A percentile compares a stretch with the other conserved stretches of the same genome.
Evolutionary conservation across 2,113 vertebrate species (phyloP).

Genomic region (Sardina pilchardus): DNA sequence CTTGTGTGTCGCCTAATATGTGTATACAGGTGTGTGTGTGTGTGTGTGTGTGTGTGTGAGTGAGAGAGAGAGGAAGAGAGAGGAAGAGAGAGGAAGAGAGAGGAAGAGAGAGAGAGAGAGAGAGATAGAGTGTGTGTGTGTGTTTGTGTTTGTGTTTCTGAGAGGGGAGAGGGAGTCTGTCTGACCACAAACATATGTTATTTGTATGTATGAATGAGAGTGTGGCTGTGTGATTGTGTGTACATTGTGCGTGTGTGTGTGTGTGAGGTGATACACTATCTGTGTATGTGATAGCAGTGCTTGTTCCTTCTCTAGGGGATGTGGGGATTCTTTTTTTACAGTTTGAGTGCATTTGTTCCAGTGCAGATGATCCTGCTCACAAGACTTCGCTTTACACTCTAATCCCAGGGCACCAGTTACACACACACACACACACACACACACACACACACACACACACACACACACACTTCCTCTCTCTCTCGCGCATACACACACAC

Average conservation of each 20-base stretch:
- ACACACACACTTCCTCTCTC: not conserved
- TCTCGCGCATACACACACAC: too few relatives aligned
- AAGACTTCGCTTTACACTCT: conserved; percentile 22
- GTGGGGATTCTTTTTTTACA: conserved; percentile 24
- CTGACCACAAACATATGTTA: too few relatives aligned
- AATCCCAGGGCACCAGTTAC: conserved; percentile 36
- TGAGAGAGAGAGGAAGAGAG: too few relatives aligned
- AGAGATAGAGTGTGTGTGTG: conserved; percentile 2
- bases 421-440: not conserved
- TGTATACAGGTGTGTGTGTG: not conserved
- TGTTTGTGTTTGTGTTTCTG: not conserved
- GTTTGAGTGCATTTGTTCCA: conserved; percentile 42
- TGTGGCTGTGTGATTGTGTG: not conserved
- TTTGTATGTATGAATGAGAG: not conserved
- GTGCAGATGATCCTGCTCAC: conserved; percentile 35
- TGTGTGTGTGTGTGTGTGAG: conserved; percentile 33
- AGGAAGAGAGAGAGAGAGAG: too few relatives aligned
- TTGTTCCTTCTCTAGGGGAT: not conserved
- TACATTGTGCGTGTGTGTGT: not conserved
- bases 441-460: not conserved
- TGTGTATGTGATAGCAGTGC: not conserved
- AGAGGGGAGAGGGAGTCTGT: not conserved
- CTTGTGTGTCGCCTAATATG: not conserved
- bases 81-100: too few relatives aligned
- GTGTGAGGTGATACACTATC: not conserved